phyloP scores from a whole-genome alignment of 1,140 invertebrate genomes.

The Ctenoplectra terminalis region DNA sequence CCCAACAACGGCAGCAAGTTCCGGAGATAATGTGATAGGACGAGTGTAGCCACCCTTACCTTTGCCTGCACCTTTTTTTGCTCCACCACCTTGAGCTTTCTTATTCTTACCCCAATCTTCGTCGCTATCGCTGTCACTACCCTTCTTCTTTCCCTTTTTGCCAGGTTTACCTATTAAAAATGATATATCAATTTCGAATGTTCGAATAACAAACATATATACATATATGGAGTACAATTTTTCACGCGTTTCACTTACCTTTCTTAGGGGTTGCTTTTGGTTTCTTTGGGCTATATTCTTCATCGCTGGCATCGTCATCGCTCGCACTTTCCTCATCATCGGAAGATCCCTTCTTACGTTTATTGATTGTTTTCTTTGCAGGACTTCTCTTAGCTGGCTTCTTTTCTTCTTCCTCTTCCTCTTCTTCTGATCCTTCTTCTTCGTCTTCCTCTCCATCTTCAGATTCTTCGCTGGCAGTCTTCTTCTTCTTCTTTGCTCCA shows the following conservation, averaged over 20 bases:
- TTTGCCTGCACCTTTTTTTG: conserved; percentile 84
- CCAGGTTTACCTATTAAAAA: conserved; percentile 73
- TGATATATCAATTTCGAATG: neutral
- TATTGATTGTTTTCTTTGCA: conserved; percentile 80
- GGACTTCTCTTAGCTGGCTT: conserved; percentile 85
- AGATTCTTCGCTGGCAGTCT: conserved; percentile 83
- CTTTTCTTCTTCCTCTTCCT: conserved; percentile 85
- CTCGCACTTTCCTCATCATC: conserved; percentile 86
- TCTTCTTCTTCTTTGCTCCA: conserved; percentile 82
- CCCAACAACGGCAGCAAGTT: conserved; percentile 93
- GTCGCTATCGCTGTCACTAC: conserved; percentile 89
- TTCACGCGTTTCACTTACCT: conserved; percentile 61
- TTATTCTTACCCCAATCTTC: conserved; percentile 90
- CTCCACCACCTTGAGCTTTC: conserved; percentile 81
- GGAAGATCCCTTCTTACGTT: conserved; percentile 85
- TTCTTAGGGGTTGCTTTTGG: conserved; percentile 80
- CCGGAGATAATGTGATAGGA: conserved; percentile 92
- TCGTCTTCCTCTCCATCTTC: conserved; percentile 86
- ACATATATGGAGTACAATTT: no score
- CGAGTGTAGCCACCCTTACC: conserved; percentile 92
- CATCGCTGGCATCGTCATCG: conserved; percentile 87
- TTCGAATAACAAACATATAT: neutral
- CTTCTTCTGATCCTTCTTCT: conserved; percentile 84
- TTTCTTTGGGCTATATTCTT: conserved; percentile 88
- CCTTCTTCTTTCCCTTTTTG: conserved; percentile 88